Percentiles rank a stretch among this genome's conserved stretches.
These are phyloP conservation scores for Lindbergichthys nudifrons DNA, from an alignment of 2,797 vertebrate genomes.

Conservation along the genomic window DNA sequence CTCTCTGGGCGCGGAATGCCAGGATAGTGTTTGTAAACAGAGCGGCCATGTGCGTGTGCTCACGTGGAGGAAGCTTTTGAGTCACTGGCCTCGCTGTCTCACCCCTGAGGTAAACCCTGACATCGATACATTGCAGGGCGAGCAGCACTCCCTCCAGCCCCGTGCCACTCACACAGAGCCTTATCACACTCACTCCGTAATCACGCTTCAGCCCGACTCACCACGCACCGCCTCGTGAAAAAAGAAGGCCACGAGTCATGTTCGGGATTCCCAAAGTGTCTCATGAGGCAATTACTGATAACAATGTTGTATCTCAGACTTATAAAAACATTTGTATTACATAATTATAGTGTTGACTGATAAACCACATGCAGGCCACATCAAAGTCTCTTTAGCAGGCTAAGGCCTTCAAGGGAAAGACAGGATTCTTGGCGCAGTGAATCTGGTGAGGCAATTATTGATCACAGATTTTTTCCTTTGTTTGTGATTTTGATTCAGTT, in stretches of 20 bases:
- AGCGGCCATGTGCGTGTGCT: conserved; percentile 85
- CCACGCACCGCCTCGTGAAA: background rate
- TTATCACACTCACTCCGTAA: conserved; percentile 68
- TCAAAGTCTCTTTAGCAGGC: conserved; percentile 2
- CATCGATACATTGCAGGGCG: conserved; percentile 65
- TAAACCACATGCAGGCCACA: conserved; percentile 12
- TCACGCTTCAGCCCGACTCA: conserved; percentile 50
- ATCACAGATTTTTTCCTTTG: background rate
- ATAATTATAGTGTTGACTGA: background rate
- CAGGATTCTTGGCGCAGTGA: background rate
- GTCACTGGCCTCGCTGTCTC: conserved; percentile 77
- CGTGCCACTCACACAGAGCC: conserved; percentile 58
- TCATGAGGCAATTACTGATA: conserved; percentile 15
- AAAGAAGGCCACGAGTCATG: conserved; percentile 19
- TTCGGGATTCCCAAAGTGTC: conserved; percentile 10
- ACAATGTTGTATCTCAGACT: conserved; percentile 14
- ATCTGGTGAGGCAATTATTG: conserved; percentile 12
- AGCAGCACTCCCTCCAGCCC: conserved; percentile 60
- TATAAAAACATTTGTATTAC: conserved; percentile 16
- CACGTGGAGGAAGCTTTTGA: conserved; percentile 83
- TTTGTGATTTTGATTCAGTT: conserved; percentile 28
- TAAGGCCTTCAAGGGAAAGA: background rate
- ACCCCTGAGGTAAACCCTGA: conserved; percentile 84
- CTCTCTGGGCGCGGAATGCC: conserved; percentile 80
- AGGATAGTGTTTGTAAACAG: conserved; percentile 92